These are phyloP conservation scores for Brachyhypopomus occidentalis DNA, from an alignment of 2,113 vertebrate genomes.

Conservation along the genomic window DNA sequence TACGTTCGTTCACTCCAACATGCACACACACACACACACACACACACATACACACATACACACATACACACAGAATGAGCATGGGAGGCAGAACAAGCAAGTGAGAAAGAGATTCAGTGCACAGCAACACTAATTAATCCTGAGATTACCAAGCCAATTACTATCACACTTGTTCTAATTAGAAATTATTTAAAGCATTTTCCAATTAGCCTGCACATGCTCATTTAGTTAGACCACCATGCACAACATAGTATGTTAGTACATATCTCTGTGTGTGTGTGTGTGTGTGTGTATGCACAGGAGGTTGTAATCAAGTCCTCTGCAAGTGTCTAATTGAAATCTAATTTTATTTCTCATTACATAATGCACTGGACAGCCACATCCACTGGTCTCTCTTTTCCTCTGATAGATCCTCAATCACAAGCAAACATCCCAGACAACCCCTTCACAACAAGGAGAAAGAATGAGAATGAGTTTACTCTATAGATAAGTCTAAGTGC, in stretches of 20 bases:
- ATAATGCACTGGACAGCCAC: background rate
- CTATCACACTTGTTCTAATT: slow-evolving; percentile 89
- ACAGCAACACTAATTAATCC: slow-evolving; percentile 88
- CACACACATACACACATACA: slow-evolving; percentile 74
- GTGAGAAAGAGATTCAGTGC: slow-evolving; percentile 75
- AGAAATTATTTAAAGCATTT: slow-evolving; percentile 88
- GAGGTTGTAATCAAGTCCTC: slow-evolving; percentile 8
- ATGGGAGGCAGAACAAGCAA: slow-evolving; percentile 67
- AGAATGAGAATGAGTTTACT: background rate
- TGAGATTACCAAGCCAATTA: slow-evolving; percentile 92
- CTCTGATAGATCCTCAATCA: too few relatives aligned
- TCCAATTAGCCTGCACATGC: slow-evolving; percentile 85
- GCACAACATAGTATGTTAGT: slow-evolving; percentile 8
- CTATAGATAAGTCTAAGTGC: background rate
- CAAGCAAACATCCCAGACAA: background rate
- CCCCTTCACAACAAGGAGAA: background rate
- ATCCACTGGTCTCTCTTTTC: background rate
- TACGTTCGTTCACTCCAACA: slow-evolving; percentile 74
- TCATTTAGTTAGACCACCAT: slow-evolving; percentile 75
- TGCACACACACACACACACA: slow-evolving; percentile 73
- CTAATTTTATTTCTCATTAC: slow-evolving; percentile 4
- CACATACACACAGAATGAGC: slow-evolving; percentile 66
- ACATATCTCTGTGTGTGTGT: slow-evolving; percentile 11
- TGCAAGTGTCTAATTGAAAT: slow-evolving; percentile 13
- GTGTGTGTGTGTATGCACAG: slow-evolving; percentile 2